Evolutionary conservation across 2,888 invertebrate genomes (phyloP), one percentile per base, ranked within the genome.

Genomic region (Troilus luridus): DNA sequence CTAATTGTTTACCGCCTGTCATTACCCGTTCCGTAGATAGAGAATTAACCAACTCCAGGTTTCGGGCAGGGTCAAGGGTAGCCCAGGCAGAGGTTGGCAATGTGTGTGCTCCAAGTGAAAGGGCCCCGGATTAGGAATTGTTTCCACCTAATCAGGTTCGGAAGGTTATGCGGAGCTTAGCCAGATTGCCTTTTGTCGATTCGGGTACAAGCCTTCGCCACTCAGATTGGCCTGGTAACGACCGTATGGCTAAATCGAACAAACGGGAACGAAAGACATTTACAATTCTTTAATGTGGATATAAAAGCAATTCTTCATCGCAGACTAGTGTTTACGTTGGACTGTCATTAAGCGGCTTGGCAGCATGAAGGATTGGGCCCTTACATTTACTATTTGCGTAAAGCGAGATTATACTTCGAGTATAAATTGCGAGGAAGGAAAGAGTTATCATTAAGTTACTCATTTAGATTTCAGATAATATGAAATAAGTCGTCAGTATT

Each of bases 131-230:
- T 77, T 41, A 41, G 72, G 72, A 77, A 41, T 77, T 41, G 72
- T 41, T 77, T 77, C 72, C 72, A 77, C 41, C 72, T 77, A 17
- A 77, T 77, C 41, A 77, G 19, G 27, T 77, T 77, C 72, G 72
- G 72, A 77, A 77, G 72, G 72, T 77, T 77, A 41, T 19, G 27
- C 41, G 27, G 27, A 19, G 41, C 41, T 77, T 27, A 72, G 72
- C 14, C 72, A 41, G 72, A 77, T 77, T 77, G 72, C 17, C 27
- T 77, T 41, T 67, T 24, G 67, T 67, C 72, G 24, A 77, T 77
- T 24, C 41, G 72, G 72, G 8, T 77, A 11, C 19, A 7, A 27
- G 12, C 67, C 67, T 24, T 27, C 24, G 6, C 12, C 19, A 19
- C 7, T 27, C 9, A 77, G 41, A 77, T 41, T 19, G 27, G 17